These are phyloP conservation scores for Altica lythri DNA, from an alignment of 2,888 invertebrate species.

Conservation along the genomic window DNA sequence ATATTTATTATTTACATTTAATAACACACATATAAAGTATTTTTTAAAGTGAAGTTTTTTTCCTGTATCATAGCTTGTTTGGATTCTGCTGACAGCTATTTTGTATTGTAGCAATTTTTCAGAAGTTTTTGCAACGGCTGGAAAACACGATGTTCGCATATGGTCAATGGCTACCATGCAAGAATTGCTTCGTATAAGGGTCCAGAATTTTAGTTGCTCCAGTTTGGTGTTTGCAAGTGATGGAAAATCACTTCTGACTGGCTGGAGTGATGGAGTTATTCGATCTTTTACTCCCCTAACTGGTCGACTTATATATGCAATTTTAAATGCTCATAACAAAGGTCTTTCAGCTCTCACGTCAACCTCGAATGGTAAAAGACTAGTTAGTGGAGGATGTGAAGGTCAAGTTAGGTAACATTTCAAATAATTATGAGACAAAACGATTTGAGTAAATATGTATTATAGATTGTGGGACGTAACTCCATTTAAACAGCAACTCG, in stretches of 20 bases:
- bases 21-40: no score
- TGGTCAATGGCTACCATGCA: constrained; percentile 79
- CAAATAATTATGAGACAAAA: not conserved
- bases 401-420: constrained; percentile 71
- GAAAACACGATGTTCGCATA: constrained; percentile 82
- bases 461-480: constrained; percentile 74
- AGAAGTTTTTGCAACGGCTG: constrained; percentile 85
- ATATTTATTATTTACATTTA: no score
- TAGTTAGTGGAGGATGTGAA: constrained; percentile 90
- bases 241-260: constrained; percentile 80
- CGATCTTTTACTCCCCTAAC: constrained; percentile 82
- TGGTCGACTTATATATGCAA: constrained; percentile 79
- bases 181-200: constrained; percentile 81
- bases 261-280: constrained; percentile 84
- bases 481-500: constrained; percentile 68
- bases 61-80: no score
- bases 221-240: constrained; percentile 76
- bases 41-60: no score
- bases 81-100: no score
- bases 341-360: constrained; percentile 83
- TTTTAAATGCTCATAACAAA: constrained; percentile 87
- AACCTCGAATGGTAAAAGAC: constrained; percentile 69
- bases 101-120: constrained; percentile 72
- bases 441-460: not conserved
- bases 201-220: constrained; percentile 87